Base-by-base conservation (phyloP, 2,797 vertebrate genomes). In the Channa striata region DNA sequence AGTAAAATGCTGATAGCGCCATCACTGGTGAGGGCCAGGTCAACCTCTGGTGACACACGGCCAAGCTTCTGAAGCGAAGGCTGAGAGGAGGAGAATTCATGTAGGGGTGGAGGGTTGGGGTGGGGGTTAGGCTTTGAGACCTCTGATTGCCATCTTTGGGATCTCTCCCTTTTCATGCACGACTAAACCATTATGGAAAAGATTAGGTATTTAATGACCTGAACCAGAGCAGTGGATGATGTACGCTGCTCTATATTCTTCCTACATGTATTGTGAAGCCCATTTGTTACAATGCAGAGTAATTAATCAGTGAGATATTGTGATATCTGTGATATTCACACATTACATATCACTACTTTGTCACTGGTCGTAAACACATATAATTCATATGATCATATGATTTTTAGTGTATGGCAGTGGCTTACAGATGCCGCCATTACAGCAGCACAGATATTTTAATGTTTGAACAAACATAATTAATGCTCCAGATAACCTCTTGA, bases 41-140 rank as follows among this genome's bases (percentile, higher is more conserved):
- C 83, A 82, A 63, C 83, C 81, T 75, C 59, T 64, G 59, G 57
- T 40, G 57, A 76, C 30, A 61, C 66, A 33, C 42, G 58, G 58
- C 44, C 37, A 6, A 33, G 59, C 37, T 16, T 63, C 59, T 48
- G 51, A 51, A 43, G 60, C 25, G 6, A 4, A 30, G 69, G 23
- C 23, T 21, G 36, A 52, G 54, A 25, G 39, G 20, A 53, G 39
- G 33, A 63, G 50, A 33, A 36, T 44, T n/a, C n/a, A 33, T 8
- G 42, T 20, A 34, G 36, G 61, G 36, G 23, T 20, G 65, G 44
- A 9, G 21, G 43, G 7, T 13, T 17, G 11, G 25, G 25, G 25
- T 30, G 25, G 25, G 59, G 64, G 57, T 57, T 59, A 62, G 59
- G 68, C 65, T 68, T 65, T 58, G 53, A 77, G 60, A 43, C 66